Evolutionary conservation across 2,888 invertebrate species (phyloP).

Genomic region (Cetonia aurata): DNA sequence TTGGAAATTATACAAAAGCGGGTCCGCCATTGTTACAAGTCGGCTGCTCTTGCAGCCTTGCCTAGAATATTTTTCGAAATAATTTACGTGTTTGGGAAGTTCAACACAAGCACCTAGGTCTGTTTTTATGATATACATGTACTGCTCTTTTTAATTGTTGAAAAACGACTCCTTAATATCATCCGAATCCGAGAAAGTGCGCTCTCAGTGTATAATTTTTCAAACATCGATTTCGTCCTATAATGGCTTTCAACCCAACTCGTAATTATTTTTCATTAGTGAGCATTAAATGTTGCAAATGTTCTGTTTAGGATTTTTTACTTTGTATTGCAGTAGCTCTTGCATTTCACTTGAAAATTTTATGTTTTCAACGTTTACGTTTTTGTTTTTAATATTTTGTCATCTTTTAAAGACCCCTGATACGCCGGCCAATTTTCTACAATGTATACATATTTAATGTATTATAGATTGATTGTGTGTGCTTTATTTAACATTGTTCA

Average conservation of each 20-base stretch:
- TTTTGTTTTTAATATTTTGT: conserved; percentile 33
- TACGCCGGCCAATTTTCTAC: conserved; percentile 35
- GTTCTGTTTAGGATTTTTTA: conserved; percentile 2
- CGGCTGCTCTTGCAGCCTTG: conserved; percentile 64
- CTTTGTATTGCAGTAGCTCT: conserved; percentile 5
- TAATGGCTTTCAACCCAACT: conserved; percentile 58
- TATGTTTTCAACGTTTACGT: conserved; percentile 25
- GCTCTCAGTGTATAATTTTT: conserved; percentile 55
- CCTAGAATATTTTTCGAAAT: conserved; percentile 59
- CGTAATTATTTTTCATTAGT: conserved; percentile 46
- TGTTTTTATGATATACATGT: conserved; percentile 55
- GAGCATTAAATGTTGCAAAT: conserved; percentile 41
- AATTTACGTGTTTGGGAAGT: conserved; percentile 56
- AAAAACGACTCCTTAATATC: conserved; percentile 17
- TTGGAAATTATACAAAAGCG: conserved; percentile 63
- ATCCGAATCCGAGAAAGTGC: conserved; percentile 41
- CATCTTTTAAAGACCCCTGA: conserved; percentile 37
- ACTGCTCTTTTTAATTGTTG: conserved; percentile 45
- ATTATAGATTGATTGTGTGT: conserved; percentile 30
- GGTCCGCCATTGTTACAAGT: conserved; percentile 67
- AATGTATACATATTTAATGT: conserved; percentile 39
- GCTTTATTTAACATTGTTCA: neutral
- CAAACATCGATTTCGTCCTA: conserved; percentile 63
- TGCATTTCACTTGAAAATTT: conserved; percentile 24
- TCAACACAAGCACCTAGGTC: conserved; percentile 53